These are phyloP conservation scores for Xylota segnis DNA, from an alignment of 2,888 invertebrate genomes.

Conservation along the genomic window DNA sequence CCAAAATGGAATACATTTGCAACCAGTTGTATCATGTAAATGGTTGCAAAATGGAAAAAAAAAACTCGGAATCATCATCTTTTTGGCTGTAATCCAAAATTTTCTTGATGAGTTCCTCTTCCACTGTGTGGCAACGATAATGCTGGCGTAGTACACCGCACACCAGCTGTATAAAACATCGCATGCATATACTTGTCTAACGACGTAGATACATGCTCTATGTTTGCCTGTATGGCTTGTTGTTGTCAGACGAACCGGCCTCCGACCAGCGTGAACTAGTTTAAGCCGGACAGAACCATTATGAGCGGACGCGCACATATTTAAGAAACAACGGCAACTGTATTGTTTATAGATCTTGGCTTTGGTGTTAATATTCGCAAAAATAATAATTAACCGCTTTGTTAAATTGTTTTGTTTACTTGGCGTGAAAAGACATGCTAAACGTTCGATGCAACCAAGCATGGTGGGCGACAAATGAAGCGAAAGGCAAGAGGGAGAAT, in stretches of 20 bases:
- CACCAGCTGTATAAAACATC: slow-evolving; percentile 12
- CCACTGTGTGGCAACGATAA: slow-evolving; percentile 11
- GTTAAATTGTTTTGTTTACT: slow-evolving; percentile 34
- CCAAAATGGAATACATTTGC: slow-evolving; percentile 66
- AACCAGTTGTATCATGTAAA: slow-evolving; percentile 52
- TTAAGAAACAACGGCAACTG: slow-evolving; percentile 8
- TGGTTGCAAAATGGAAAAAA: slow-evolving; percentile 18
- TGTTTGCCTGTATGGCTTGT: background rate
- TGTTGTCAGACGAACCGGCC: slow-evolving; percentile 53
- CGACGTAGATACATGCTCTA: background rate
- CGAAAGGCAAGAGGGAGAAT: background rate
- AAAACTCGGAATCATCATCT: slow-evolving; percentile 57
- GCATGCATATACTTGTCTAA: slow-evolving; percentile 15
- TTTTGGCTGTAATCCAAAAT: slow-evolving; percentile 64
- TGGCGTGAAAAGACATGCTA: slow-evolving; percentile 3
- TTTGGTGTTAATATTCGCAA: slow-evolving; percentile 11
- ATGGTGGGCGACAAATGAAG: background rate
- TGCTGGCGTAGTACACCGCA: slow-evolving; percentile 1
- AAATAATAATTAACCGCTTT: slow-evolving; percentile 22
- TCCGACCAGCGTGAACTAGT: slow-evolving; percentile 60
- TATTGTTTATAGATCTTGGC: slow-evolving; percentile 13
- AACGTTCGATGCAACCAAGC: background rate
- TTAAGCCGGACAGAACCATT: slow-evolving; percentile 36
- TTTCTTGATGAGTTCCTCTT: slow-evolving; percentile 63
- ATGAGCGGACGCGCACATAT: slow-evolving; percentile 2